Conservation (phyloP, 1,140 invertebrate genomes). For the Drosophila pallidifrons region DNA sequence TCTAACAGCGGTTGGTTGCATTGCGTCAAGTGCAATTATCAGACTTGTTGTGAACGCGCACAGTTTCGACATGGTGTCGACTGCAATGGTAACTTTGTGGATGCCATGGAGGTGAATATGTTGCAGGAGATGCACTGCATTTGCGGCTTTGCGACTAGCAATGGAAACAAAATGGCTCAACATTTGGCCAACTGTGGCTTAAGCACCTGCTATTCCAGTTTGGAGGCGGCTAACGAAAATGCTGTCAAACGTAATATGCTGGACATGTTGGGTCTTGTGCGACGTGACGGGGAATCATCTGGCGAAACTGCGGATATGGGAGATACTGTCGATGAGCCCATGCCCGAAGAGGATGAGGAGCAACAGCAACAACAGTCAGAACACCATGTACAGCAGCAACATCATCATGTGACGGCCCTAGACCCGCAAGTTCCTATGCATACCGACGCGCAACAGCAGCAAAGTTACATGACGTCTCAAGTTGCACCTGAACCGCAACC, state of each 20-base stretch:
- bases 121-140: conserved; percentile 89
- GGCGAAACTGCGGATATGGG: conserved; percentile 66
- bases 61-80: conserved; percentile 89
- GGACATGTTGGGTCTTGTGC: conserved; percentile 86
- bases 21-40: conserved; percentile 91
- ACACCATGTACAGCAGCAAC: conserved; percentile 28
- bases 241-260: conserved; percentile 86
- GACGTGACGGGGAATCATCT: conserved; percentile 79
- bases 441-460: conserved; percentile 39
- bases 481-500: conserved; percentile 26
- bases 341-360: conserved; percentile 38
- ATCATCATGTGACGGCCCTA: conserved; percentile 25
- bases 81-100: conserved; percentile 86
- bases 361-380: conserved; percentile 33
- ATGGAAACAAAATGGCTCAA: conserved; percentile 89
- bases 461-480: conserved; percentile 42
- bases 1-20: conserved; percentile 88
- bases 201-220: conserved; percentile 87
- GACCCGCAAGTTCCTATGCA: conserved; percentile 26
- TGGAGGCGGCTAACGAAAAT: conserved; percentile 87
- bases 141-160: conserved; percentile 89
- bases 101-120: conserved; percentile 86
- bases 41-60: conserved; percentile 90
- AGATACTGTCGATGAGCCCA: conserved; percentile 39
- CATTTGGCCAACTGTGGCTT: conserved; percentile 88